Base-by-base conservation (phyloP, 2,888 invertebrate species). In the Dichetophora obliterata region DNA sequence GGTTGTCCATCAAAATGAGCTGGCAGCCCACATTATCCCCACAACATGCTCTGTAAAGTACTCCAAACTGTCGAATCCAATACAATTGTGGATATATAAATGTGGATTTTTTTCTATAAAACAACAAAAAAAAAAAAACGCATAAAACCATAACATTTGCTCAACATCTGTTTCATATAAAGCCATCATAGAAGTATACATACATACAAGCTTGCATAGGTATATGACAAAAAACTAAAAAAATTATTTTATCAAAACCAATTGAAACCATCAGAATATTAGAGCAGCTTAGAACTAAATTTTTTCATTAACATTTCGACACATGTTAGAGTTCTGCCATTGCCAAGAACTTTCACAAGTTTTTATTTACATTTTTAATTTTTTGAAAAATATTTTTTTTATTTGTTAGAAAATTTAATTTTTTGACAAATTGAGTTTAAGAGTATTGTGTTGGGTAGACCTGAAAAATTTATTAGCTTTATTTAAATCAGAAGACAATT, bases 91-190 rank as follows among this genome's bases (percentile, higher is more conserved):
- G 16, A 57, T 50, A 19, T 34, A 71, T 71, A 71, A 76, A 73
- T 68, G 61, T 52, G 69, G 48, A 66, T 73, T 48, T 61, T 73
- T 69, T 68, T 24, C 48, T 65, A 57, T 65, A 63, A 66, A 69
- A 68, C 24, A 73, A 73, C 22, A 48, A 69, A 68, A 75, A 69
- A 14, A 69, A 31, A 34, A 31, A 63, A 4, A 43, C 8, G 54
- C 57, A 24, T 22, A 31, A 57, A 70, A 70, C 22, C 59, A 22
- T 37, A 54, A 76, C 66, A 71, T 75, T 68, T 76, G 70, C 57
- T 66, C 74, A 80, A 81, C 86, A 85, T 85, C 86, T 85, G 85
- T 77, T 84, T 86, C 80, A 63, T 83, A 84, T 86, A 83, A 85
- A 79, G 61, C 65, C 34, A 65, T 34, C n/a, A 19, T 59, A 74